Evolutionary conservation across 1,140 invertebrate genomes (phyloP), one percentile per base, ranked within the genome.

Genomic region (Cydia splendana): DNA sequence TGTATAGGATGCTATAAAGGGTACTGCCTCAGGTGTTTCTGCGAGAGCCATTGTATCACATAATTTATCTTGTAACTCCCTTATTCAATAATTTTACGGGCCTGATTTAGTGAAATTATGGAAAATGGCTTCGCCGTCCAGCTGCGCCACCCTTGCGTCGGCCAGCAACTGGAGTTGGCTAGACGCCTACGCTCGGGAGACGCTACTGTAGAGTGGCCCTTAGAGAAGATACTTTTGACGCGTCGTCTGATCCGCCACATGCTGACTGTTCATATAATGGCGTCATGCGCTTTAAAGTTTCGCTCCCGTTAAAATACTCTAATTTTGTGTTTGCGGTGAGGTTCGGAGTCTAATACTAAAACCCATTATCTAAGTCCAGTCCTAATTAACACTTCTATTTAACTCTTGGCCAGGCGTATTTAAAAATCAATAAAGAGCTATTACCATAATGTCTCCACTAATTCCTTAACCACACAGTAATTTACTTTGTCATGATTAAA

Each of bases 401-500:
- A 15, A 51, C 48, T 15, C 15, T 51, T 13, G 48, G 45, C 45
- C 13, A 48, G 45, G 48, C 48, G 15, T 51, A 51, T 51, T 51
- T 53, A 53, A 53, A 53, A 53, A 53, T 53, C 15, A 53, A 53
- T 53, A 53, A 53, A 53, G 51, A 18, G n/a, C 51, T 53, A 53
- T 53, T 53, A 53, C 15, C 5, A 6, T 53, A 53, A 18, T 53
- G 51, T 53, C 51, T 53, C n/a, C 15, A 53, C 51, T 53, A 53
- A 53, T 53, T 53, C n/a, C 51, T 53, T 53, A n/a, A 53, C 51
- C 51, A 53, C n/a, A 53, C 51, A 53, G 51, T 53, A 18, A 53
- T 53, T 53, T 18, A 53, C 5, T n/a, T 18, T n/a, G 51, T n/a
- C 51, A 7, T 53, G n/a, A 53, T n/a, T n/a, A 53, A 53, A 53